phyloP scores from a whole-genome alignment of 2,888 invertebrate species.

The Stenodera caucasica region DNA sequence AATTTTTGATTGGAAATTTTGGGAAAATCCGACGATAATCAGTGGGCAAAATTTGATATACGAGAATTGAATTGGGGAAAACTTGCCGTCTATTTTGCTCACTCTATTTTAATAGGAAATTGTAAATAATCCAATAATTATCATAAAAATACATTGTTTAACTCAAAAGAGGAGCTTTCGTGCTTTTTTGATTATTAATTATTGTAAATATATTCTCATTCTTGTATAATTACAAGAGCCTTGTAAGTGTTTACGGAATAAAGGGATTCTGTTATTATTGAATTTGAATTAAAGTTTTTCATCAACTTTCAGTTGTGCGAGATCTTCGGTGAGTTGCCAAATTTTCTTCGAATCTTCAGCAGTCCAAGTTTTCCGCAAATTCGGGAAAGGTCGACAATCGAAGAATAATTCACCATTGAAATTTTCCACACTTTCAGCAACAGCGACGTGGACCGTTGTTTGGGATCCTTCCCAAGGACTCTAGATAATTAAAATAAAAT shows the following conservation, averaged over 20 bases:
- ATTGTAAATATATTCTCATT: not conserved
- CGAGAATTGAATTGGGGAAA: not conserved
- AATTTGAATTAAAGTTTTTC: not conserved
- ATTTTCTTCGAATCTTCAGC: not conserved
- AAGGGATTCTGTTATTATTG: not conserved
- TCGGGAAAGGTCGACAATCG: slow-evolving; percentile 11
- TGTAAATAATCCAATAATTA: not conserved
- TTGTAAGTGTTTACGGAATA: slow-evolving; percentile 6
- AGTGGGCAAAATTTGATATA: not conserved
- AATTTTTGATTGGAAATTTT: not conserved
- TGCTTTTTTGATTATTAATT: not conserved
- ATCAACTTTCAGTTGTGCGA: too few species aligned
- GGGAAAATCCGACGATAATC: not conserved
- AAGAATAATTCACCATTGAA: slow-evolving; percentile 11
- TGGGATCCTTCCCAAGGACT: slow-evolving; percentile 22
- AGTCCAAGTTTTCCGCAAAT: slow-evolving; percentile 5
- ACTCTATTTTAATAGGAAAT: not conserved
- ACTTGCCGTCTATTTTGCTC: not conserved
- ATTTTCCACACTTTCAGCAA: not conserved
- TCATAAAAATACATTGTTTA: not conserved
- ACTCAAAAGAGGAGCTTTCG: not conserved
- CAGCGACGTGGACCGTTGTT: slow-evolving; percentile 15
- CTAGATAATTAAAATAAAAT: not conserved
- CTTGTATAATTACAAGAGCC: not conserved
- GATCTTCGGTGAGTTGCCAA: slow-evolving; percentile 8